Conservation (phyloP, 2,888 invertebrate species). For the Eulithis prunata region DNA sequence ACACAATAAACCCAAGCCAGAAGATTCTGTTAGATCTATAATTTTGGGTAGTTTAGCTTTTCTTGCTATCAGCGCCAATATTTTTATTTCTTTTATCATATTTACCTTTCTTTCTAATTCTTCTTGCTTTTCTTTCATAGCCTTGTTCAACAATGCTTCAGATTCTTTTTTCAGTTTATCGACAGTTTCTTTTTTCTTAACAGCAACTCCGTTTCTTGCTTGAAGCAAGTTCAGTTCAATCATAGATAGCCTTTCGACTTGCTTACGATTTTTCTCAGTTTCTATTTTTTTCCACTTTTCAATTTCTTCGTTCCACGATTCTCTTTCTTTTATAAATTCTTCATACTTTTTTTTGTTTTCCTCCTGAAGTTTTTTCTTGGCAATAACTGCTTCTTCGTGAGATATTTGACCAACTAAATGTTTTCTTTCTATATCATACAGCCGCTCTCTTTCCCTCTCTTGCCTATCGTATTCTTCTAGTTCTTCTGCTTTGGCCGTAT, state of each 20-base stretch:
- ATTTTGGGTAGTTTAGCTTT: slow-evolving; percentile 80
- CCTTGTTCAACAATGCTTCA: slow-evolving; percentile 60
- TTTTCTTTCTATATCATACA: slow-evolving; percentile 83
- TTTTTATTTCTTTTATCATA: slow-evolving; percentile 81
- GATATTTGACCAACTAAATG: slow-evolving; percentile 84
- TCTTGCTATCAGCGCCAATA: slow-evolving; percentile 75
- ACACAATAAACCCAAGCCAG: slow-evolving; percentile 84
- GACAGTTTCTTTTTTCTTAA: slow-evolving; percentile 65
- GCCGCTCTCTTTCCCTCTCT: slow-evolving; percentile 73
- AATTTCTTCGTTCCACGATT: slow-evolving; percentile 75
- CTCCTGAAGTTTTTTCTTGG: slow-evolving; percentile 77
- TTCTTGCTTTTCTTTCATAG: slow-evolving; percentile 74
- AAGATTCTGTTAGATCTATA: slow-evolving; percentile 84
- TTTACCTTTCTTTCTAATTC: slow-evolving; percentile 77
- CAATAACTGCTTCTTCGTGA: slow-evolving; percentile 84
- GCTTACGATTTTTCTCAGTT: slow-evolving; percentile 75
- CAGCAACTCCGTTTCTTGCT: slow-evolving; percentile 56
- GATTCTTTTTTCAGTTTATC: slow-evolving; percentile 64
- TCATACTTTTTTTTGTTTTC: slow-evolving; percentile 79
- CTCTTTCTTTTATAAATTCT: slow-evolving; percentile 78
- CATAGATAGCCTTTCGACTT: slow-evolving; percentile 71
- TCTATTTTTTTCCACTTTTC: slow-evolving; percentile 78
- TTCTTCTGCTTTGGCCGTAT: slow-evolving; percentile 68
- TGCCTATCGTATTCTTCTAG: slow-evolving; percentile 74
- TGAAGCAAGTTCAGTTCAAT: slow-evolving; percentile 62